Percentiles rank a stretch among this genome's conserved stretches.
Evolutionary conservation across 2,113 vertebrate species (phyloP).

Genomic region (Willisornis vidua): DNA sequence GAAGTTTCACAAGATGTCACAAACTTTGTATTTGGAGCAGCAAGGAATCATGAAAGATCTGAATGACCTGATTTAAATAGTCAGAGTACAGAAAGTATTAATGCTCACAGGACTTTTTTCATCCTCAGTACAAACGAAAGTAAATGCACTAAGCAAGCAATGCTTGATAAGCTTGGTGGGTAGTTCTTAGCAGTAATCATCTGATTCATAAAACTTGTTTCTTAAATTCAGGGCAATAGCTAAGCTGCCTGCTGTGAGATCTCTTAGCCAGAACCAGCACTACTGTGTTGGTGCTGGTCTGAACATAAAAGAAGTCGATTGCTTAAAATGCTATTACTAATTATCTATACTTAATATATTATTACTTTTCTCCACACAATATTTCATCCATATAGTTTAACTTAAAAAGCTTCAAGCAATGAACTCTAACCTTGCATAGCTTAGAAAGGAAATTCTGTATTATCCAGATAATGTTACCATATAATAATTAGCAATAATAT

Average conservation of each 20-base stretch:
- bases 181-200: background rate
- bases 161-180: background rate
- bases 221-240: background rate
- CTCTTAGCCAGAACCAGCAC: background rate
- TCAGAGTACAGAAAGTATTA: background rate
- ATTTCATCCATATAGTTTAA: background rate
- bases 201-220: background rate
- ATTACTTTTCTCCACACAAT: background rate
- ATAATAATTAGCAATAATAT: background rate
- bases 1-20: background rate
- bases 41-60: background rate
- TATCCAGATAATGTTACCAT: background rate
- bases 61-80: background rate
- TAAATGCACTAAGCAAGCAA: background rate
- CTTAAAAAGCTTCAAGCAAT: background rate
- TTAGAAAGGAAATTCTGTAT: background rate
- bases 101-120: background rate
- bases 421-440: background rate
- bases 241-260: background rate
- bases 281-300: background rate
- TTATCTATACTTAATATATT: background rate
- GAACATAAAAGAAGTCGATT: background rate
- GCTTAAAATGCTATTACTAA: background rate
- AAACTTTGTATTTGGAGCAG: background rate
- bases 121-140: background rate